Evolutionary conservation across 2,113 vertebrate species (phyloP).

Genomic region (Oryzias woworae): DNA sequence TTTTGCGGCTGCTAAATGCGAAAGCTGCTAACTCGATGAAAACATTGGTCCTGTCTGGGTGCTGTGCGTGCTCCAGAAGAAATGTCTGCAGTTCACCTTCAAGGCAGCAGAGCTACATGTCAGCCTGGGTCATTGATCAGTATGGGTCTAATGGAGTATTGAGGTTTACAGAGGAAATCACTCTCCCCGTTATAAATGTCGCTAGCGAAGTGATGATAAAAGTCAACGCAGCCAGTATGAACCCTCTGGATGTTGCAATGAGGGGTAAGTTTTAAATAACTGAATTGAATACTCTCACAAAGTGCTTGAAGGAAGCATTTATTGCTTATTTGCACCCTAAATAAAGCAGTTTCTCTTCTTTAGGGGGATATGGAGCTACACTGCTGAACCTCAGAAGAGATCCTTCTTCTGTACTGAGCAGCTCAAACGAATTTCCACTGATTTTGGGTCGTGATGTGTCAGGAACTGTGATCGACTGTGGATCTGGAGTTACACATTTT

Average conservation of each 20-base stretch:
- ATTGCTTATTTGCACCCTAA: too few species aligned
- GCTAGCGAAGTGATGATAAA: constrained; percentile 87
- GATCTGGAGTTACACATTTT: constrained; percentile 85
- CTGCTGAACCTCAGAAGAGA: constrained; percentile 85
- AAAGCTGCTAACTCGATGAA: constrained; percentile 23
- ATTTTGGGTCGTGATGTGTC: constrained; percentile 92
- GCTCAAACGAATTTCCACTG: constrained; percentile 84
- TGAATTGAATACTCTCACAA: background rate
- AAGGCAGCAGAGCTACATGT: constrained; percentile 74
- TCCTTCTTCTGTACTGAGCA: constrained; percentile 76
- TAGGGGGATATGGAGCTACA: constrained; percentile 88
- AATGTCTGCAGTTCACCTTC: constrained; percentile 50
- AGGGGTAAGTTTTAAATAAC: constrained; percentile 80
- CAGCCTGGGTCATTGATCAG: constrained; percentile 89
- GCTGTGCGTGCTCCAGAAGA: constrained; percentile 34
- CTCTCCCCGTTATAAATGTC: constrained; percentile 78
- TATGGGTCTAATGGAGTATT: constrained; percentile 86
- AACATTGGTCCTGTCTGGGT: constrained; percentile 24
- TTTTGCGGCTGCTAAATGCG: constrained; percentile 24
- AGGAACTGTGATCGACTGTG: constrained; percentile 91
- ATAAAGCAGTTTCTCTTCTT: background rate
- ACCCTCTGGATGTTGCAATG: constrained; percentile 92
- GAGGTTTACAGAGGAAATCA: constrained; percentile 78
- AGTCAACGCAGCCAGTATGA: constrained; percentile 88
- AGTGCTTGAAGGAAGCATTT: too few species aligned